Percentiles rank a stretch among this genome's conserved stretches.
Conservation (phyloP, 2,888 invertebrate species). For the Pogonocherus hispidulus region DNA sequence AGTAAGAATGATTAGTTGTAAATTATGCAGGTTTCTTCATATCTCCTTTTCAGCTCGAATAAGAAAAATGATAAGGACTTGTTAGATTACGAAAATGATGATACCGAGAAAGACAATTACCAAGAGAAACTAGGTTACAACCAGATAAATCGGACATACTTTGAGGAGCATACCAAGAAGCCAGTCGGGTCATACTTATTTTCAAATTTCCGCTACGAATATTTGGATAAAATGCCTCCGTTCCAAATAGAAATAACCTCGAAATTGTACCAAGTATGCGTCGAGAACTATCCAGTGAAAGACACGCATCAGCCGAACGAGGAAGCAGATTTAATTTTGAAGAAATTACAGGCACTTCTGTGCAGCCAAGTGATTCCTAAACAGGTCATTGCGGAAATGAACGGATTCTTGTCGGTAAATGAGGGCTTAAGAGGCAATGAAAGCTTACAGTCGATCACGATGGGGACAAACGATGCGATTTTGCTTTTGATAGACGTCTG, state of each 20-base stretch:
- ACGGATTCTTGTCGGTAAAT: conserved; percentile 74
- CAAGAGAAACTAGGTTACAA: conserved; percentile 57
- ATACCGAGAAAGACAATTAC: conserved; percentile 54
- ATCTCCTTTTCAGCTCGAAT: conserved; percentile 28
- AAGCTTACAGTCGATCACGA: conserved; percentile 70
- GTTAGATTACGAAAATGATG: conserved; percentile 45
- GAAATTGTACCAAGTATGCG: conserved; percentile 53
- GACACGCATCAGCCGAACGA: conserved; percentile 42
- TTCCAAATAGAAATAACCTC: conserved; percentile 66
- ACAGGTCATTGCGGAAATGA: conserved; percentile 73
- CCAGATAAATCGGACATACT: conserved; percentile 55
- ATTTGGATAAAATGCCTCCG: conserved; percentile 71
- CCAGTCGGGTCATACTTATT: conserved; percentile 67
- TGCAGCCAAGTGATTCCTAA: conserved; percentile 72
- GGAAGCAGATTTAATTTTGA: conserved; percentile 62
- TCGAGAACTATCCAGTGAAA: conserved; percentile 53
- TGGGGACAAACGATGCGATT: conserved; percentile 71
- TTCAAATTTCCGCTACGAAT: conserved; percentile 67
- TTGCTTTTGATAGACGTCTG: conserved; percentile 73
- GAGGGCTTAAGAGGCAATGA: conserved; percentile 71
- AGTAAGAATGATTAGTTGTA: conserved; percentile 22
- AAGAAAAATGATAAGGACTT: conserved; percentile 31
- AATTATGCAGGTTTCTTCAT: too few relatives aligned
- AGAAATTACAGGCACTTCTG: conserved; percentile 72
- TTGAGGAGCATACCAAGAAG: conserved; percentile 51